Evolutionary conservation across 2,797 vertebrate genomes (phyloP), one percentile per base, ranked within the genome.

Genomic region (Carcharodon carcharias): DNA sequence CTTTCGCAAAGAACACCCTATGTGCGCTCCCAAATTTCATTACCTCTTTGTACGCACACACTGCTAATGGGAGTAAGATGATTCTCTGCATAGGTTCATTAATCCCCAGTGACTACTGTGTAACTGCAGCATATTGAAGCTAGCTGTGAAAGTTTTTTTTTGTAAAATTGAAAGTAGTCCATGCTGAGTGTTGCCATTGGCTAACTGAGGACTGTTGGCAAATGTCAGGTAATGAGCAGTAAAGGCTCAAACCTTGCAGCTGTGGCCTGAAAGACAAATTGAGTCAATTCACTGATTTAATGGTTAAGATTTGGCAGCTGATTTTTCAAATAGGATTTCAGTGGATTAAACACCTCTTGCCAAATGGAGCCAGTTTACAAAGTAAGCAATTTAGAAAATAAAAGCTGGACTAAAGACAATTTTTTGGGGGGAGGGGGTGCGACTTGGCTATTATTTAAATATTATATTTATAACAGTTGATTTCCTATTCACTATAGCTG

Each of bases 251-350:
- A 85, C 9, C 50, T 28, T 89, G 87, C 28, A 56, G 50, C 26
- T 56, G 50, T 28, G 26, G 9, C 58, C 50, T 56, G 26, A 23
- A 77, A 85, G 82, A 50, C 82, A 85, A 85, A 31, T 63, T 35
- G 56, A 92, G 89, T 35, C 50, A 92, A n/a, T 58, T n/a, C 56
- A 61, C 56, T 31, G 56, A n/a, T 35, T 92, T 35, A 92, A 92
- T 63, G 58, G 56, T 94, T 69, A 45, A 45, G 4, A 40, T 67
- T 45, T 40, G 92, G 63, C 92, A 67, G 92, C 77, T 85, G 28
- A 67, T 88, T 89, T 96, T 80, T 50, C n/a, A 96, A 96, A 96
- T 96, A 80, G 88, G 96, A 96, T 96, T 96, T 88, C 58, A 94
- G 95, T 82, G 93, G 96, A 87, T 96, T 96, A 95, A 80, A 82